Conservation (phyloP, 2,797 vertebrate genomes). For the Anguilla obscura region DNA sequence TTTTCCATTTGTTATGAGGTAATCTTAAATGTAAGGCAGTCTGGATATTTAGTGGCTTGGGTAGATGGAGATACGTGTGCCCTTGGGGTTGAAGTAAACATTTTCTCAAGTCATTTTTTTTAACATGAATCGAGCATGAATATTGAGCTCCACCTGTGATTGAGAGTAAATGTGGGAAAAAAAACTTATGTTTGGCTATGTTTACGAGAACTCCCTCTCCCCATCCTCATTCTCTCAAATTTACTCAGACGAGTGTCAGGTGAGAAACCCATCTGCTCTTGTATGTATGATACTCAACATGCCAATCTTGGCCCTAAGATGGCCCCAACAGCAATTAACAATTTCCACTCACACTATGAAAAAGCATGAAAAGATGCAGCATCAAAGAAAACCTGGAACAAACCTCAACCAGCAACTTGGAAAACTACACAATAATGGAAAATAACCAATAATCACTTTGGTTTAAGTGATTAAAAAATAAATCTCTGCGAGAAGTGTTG, state of each 20-base stretch:
- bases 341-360: not conserved
- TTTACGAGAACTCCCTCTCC: slow-evolving; percentile 1
- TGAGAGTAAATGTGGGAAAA: slow-evolving; percentile 7
- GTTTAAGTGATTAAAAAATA: not conserved
- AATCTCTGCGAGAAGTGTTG: not conserved
- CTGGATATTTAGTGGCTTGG: slow-evolving; percentile 35
- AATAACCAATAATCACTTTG: not conserved
- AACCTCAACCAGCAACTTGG: not conserved
- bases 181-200: not conserved
- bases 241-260: not conserved
- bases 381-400: not conserved
- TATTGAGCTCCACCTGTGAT: slow-evolving; percentile 21
- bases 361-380: not conserved
- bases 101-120: slow-evolving; percentile 24
- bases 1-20: slow-evolving; percentile 56
- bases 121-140: slow-evolving; percentile 12
- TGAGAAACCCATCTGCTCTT: not conserved
- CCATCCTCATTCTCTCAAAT: not conserved
- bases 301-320: not conserved
- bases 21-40: slow-evolving; percentile 35
- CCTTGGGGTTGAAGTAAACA: slow-evolving; percentile 3
- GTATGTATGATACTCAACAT: not conserved
- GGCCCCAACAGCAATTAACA: not conserved
- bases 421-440: not conserved
- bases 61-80: slow-evolving; percentile 12